Conservation (phyloP, 2,888 invertebrate genomes). For the Lasioglossum malachurum region DNA sequence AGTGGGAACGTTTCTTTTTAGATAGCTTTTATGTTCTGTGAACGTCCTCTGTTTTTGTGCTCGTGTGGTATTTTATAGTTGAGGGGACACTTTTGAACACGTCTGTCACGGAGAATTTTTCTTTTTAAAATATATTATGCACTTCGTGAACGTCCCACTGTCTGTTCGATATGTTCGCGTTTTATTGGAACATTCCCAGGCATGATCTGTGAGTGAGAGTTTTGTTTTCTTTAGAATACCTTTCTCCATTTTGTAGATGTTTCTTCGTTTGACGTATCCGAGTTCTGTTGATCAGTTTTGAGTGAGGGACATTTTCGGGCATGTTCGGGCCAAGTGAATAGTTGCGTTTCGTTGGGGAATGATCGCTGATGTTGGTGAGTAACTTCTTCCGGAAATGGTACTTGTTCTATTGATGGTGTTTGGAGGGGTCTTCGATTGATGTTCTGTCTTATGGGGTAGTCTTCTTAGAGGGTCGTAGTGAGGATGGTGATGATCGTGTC, state of each 20-base stretch:
- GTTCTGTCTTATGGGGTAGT: background rate
- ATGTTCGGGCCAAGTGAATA: background rate
- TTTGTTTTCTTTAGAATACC: background rate
- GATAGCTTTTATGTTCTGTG: background rate
- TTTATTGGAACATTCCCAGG: background rate
- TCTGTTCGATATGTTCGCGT: background rate
- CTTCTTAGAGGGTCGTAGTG: background rate
- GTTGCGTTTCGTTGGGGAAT: background rate
- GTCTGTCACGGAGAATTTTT: too few relatives aligned
- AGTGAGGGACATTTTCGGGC: background rate
- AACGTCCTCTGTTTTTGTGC: too few relatives aligned
- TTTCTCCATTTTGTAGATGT: background rate
- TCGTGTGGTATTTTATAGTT: background rate
- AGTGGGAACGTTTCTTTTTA: background rate
- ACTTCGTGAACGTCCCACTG: background rate
- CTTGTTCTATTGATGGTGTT: background rate
- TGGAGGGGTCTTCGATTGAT: background rate
- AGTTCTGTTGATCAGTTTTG: background rate
- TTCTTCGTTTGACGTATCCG: too few relatives aligned
- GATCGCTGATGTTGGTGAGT: background rate
- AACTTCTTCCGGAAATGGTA: slow-evolving; percentile 29
- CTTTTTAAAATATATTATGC: background rate
- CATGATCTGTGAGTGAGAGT: background rate
- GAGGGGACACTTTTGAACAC: too few relatives aligned
- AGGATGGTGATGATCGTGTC: background rate